Percentiles rank a stretch among this genome's conserved stretches.
Evolutionary conservation across 2,797 vertebrate genomes (phyloP).

Genomic region (Pseudochirops cupreus): DNA sequence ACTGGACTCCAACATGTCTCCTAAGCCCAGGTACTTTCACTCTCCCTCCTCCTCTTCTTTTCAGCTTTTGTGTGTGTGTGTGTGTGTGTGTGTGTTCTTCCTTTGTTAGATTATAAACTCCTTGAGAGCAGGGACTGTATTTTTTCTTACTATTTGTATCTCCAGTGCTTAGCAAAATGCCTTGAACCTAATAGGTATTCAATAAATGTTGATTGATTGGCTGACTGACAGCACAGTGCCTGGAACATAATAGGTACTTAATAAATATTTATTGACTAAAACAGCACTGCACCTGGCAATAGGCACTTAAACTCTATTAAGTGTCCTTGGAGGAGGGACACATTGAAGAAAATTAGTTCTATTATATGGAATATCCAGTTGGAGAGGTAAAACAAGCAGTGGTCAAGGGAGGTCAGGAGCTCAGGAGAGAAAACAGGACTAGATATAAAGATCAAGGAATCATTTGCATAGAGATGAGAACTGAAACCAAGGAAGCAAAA

Average conservation of each 20-base stretch:
- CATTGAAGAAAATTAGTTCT: background rate
- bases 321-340: background rate
- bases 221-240: background rate
- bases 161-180: background rate
- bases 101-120: background rate
- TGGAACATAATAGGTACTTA: background rate
- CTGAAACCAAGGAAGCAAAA: background rate
- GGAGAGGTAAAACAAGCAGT: background rate
- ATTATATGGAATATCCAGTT: background rate
- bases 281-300: background rate
- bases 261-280: background rate
- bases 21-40: background rate
- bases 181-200: background rate
- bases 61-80: background rate
- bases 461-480: background rate
- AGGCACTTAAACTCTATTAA: background rate
- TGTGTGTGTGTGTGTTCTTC: background rate
- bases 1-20: background rate
- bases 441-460: background rate
- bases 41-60: background rate
- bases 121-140: background rate
- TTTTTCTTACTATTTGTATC: background rate
- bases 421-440: background rate
- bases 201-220: background rate
- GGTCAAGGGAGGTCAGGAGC: background rate